Evolutionary conservation across 2,113 vertebrate species (phyloP), one percentile per base, ranked within the genome.

Genomic region (Scytalopus superciliaris): DNA sequence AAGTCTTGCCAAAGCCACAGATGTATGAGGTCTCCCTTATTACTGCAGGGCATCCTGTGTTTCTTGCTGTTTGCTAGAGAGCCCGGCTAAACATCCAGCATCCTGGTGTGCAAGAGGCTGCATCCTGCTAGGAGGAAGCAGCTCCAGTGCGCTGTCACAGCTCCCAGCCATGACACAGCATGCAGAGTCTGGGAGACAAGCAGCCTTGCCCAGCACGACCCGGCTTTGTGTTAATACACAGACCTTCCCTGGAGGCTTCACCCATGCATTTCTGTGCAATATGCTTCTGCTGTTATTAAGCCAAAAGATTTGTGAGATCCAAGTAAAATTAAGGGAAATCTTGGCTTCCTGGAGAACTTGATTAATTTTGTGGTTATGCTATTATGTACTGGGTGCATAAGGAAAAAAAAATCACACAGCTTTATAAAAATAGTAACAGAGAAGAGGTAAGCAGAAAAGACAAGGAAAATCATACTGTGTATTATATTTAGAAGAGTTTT

Each of bases 401-500:
- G 84, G 57, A 40, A 64, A 67, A 60, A 73, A 57, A 90, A 92
- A 37, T 55, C 76, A 74, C 40, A 77, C 45, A 79, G 68, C 56
- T 93, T 95, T 66, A 89, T 4, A 53, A 89, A 85, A 84, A 96
- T 53, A 77, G 84, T 86, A 90, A 33, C 13, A 83, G 87, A 89
- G 75, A 96, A 94, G 84, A 95, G 56, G 77, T 94, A 87, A 97
- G 79, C 74, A 76, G 73, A 62, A 68, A 74, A 80, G 42, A 77
- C 8, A 44, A 52, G 56, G 45, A 30, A 70, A 79, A 45, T 68
- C 1, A 15, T 35, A 12, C 37, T 68, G 31, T 73, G 52, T 92
- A 42, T 73, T 49, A 12, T 81, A 33, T 45, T 69, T 90, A 72
- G 24, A 68, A 53, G 11, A 70, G 6, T 37, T 88, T 76, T 64